Percentiles rank a stretch among this genome's conserved stretches.
phyloP scores from a whole-genome alignment of 2,888 invertebrate genomes.

The Leucozona laternaria region DNA sequence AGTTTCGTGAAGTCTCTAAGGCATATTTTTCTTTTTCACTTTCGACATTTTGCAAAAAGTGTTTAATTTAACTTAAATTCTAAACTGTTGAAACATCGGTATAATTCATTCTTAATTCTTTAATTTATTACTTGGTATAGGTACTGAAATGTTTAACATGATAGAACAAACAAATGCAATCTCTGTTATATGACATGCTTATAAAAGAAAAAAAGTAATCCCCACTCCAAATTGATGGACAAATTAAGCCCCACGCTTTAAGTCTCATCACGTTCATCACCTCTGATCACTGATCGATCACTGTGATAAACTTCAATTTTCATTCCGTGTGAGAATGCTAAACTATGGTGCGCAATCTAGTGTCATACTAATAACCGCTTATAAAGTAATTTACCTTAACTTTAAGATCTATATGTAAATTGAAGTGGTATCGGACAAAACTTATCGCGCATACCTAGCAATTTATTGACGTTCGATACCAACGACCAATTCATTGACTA shows the following conservation, averaged over 20 bases:
- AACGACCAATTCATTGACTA: constrained; percentile 50
- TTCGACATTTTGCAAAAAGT: too few relatives aligned
- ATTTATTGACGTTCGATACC: constrained; percentile 23
- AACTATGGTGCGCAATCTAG: neutral
- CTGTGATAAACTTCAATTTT: constrained; percentile 5
- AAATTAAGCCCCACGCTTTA: neutral
- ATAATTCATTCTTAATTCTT: too few relatives aligned
- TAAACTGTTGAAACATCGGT: too few relatives aligned
- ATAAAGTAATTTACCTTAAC: constrained; percentile 18
- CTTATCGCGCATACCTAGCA: neutral
- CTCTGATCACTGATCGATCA: neutral
- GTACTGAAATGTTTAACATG: too few relatives aligned
- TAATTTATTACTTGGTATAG: too few relatives aligned
- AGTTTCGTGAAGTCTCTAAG: too few relatives aligned
- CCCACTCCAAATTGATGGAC: too few relatives aligned
- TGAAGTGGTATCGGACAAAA: constrained; percentile 30
- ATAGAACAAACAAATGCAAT: too few relatives aligned
- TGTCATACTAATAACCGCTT: constrained; percentile 19
- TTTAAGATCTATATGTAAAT: constrained; percentile 9
- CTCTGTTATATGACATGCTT: too few relatives aligned
- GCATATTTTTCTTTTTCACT: too few relatives aligned
- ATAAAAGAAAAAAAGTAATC: too few relatives aligned
- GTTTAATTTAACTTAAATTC: too few relatives aligned
- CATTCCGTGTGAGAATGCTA: constrained; percentile 4
- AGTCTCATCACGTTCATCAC: neutral